phyloP scores from a whole-genome alignment of 92 coral and sea anemone genomes.

The Epizoanthus scotinus region DNA sequence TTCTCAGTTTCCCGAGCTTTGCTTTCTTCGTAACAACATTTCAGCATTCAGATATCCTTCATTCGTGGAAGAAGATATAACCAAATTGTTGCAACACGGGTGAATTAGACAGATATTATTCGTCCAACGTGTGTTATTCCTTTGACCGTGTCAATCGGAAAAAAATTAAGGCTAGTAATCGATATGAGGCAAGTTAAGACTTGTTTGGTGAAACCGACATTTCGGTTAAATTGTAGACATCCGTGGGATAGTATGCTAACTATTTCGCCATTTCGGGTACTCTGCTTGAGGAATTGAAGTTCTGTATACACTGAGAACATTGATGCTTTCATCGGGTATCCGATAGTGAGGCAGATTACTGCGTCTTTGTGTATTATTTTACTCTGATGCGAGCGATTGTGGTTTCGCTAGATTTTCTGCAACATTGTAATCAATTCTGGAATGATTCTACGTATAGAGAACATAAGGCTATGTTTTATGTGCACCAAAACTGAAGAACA shows the following conservation, averaged over 20 bases:
- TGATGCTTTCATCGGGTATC: constrained; percentile 40
- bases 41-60: neutral
- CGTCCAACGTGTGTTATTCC: constrained; percentile 27
- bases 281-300: constrained; percentile 30
- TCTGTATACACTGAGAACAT: too few relatives aligned
- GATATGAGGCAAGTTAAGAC: too few relatives aligned
- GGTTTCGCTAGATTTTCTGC: constrained; percentile 29
- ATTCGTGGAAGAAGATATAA: neutral
- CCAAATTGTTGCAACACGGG: too few relatives aligned
- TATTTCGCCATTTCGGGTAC: constrained; percentile 14
- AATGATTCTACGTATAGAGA: constrained; percentile 16
- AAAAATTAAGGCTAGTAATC: constrained; percentile 33
- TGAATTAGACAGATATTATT: neutral
- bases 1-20: neutral
- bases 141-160: constrained; percentile 32
- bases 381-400: constrained; percentile 33
- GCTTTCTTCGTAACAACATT: neutral
- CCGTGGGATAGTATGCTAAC: constrained; percentile 9
- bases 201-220: neutral
- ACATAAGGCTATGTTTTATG: neutral
- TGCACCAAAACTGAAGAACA: constrained; percentile 13
- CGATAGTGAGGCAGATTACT: constrained; percentile 22
- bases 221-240: constrained; percentile 4
- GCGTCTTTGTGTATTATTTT: constrained; percentile 15
- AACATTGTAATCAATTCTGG: neutral